Percentiles rank a stretch among this genome's conserved stretches.
Conservation (phyloP, 2,113 vertebrate species). For the Xyliphius kryptos region DNA sequence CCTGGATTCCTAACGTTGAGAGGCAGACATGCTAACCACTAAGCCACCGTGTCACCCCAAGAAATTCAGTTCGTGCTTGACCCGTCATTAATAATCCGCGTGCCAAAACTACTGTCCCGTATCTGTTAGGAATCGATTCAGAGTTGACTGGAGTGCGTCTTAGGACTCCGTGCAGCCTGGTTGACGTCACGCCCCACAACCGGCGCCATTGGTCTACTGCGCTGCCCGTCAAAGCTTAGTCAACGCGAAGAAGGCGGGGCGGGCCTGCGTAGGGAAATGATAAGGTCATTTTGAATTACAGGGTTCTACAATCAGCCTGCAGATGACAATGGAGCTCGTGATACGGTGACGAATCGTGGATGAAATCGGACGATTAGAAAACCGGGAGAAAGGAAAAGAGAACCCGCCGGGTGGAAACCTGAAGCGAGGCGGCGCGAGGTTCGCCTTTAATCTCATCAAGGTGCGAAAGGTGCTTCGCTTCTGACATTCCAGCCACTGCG, state of each 20-base stretch:
- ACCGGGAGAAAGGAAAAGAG: constrained; percentile 23
- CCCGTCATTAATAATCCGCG: too few species aligned
- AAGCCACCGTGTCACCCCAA: too few species aligned
- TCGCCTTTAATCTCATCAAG: constrained; percentile 64
- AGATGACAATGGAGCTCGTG: constrained; percentile 44
- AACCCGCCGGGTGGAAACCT: constrained; percentile 35
- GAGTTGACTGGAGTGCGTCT: background rate
- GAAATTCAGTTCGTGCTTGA: too few species aligned
- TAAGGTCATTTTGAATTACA: constrained; percentile 75
- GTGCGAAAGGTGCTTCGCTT: constrained; percentile 49
- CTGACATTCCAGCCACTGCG: constrained; percentile 39
- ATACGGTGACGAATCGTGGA: constrained; percentile 37
- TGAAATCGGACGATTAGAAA: constrained; percentile 41
- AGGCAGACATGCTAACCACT: too few species aligned
- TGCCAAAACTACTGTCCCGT: too few species aligned
- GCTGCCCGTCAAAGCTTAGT: constrained; percentile 43
- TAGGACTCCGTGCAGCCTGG: constrained; percentile 48
- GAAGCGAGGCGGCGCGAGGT: constrained; percentile 47
- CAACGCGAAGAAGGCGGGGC: constrained; percentile 52
- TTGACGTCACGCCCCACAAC: background rate
- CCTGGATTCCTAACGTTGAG: too few species aligned
- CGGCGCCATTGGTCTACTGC: constrained; percentile 42
- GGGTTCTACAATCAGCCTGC: constrained; percentile 42
- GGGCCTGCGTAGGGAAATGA: constrained; percentile 61
- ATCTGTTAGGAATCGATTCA: background rate